A percentile compares a stretch with the other conserved stretches of the same genome.
phyloP scores from a whole-genome alignment of 2,113 vertebrate genomes.

The Ivindomyrus marchei region DNA sequence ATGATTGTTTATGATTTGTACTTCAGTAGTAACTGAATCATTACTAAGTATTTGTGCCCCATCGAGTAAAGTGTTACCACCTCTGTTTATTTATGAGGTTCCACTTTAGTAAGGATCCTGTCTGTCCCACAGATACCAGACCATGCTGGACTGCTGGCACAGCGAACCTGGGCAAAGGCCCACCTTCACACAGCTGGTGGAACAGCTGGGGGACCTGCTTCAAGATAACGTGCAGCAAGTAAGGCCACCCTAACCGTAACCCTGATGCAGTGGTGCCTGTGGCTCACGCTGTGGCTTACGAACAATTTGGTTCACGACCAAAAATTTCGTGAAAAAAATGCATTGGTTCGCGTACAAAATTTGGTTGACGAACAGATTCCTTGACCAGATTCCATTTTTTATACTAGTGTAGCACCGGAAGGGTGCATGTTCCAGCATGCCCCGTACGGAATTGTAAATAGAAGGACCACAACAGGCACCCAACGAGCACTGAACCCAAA shows the following conservation, averaged over 20 bases:
- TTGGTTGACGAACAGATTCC: too few relatives aligned
- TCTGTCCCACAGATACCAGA: constrained; percentile 70
- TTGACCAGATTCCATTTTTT: too few relatives aligned
- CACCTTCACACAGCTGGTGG: constrained; percentile 80
- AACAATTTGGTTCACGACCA: too few relatives aligned
- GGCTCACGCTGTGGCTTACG: too few relatives aligned
- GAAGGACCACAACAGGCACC: too few relatives aligned
- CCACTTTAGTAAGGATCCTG: not conserved
- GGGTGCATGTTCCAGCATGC: too few relatives aligned
- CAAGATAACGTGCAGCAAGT: constrained; percentile 91
- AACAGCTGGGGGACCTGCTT: constrained; percentile 79
- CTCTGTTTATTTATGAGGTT: not conserved
- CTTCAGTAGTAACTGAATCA: not conserved
- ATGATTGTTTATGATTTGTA: not conserved
- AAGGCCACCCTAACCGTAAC: not conserved
- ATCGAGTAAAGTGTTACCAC: not conserved
- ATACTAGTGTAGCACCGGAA: too few relatives aligned
- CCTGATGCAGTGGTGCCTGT: not conserved
- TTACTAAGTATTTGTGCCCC: too few relatives aligned
- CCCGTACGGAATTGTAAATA: too few relatives aligned
- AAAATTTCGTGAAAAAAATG: too few relatives aligned
- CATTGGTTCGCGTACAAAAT: too few relatives aligned
- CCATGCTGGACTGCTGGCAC: constrained; percentile 90
- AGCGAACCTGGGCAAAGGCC: constrained; percentile 71
- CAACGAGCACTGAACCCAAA: too few relatives aligned